Percentiles rank a stretch among this genome's conserved stretches.
Conservation (phyloP, 1,140 invertebrate genomes). For the Cydia splendana region DNA sequence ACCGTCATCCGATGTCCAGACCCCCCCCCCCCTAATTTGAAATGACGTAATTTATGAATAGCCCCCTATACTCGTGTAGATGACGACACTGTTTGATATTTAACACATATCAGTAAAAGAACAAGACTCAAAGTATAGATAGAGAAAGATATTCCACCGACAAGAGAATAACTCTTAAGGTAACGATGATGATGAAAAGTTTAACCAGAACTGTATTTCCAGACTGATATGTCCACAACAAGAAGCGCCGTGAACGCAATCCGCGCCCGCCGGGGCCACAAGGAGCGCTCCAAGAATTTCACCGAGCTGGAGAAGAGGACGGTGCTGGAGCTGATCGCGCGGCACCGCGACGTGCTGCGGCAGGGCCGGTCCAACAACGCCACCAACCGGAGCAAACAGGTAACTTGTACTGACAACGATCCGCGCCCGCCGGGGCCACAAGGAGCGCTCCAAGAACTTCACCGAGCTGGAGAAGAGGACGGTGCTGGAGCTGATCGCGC, state of each 20-base stretch:
- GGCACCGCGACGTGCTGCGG: constrained; percentile 74
- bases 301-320: constrained; percentile 77
- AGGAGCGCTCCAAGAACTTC: constrained; percentile 78
- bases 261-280: constrained; percentile 72
- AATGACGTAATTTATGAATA: too few species aligned
- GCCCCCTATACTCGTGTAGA: too few species aligned
- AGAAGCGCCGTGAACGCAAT: constrained; percentile 61
- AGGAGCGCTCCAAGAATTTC: constrained; percentile 78
- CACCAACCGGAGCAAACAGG: constrained; percentile 75
- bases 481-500: constrained; percentile 74
- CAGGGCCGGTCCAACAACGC: constrained; percentile 78
- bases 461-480: constrained; percentile 77
- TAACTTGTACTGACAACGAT: constrained; percentile 27
- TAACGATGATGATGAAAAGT: background rate
- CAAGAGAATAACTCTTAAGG: too few species aligned
- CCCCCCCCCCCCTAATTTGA: too few species aligned
- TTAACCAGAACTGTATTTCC: constrained; percentile 23
- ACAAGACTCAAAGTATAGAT: too few species aligned
- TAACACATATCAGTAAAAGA: too few species aligned
- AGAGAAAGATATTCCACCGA: too few species aligned
- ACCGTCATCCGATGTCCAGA: too few species aligned
- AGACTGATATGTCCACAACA: constrained; percentile 72
- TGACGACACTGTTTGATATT: too few species aligned
- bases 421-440: constrained; percentile 72
- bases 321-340: constrained; percentile 74